Conservation (phyloP, 2,797 vertebrate species). For the Dipus sagitta region DNA sequence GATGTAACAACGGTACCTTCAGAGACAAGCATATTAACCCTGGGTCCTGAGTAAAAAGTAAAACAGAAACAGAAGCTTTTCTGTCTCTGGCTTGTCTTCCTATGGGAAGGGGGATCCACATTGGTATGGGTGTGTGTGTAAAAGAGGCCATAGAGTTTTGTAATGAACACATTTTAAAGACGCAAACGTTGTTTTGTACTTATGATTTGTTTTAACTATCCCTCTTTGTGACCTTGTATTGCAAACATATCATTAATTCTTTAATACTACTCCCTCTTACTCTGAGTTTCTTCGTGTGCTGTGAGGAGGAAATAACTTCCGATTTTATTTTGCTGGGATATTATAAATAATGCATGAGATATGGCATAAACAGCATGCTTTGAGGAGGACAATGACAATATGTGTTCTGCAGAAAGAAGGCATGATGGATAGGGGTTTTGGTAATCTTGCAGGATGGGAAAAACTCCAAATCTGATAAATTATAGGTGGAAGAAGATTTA, state of each 20-base stretch:
- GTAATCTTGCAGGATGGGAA: background rate
- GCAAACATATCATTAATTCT: background rate
- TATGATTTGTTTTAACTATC: constrained; percentile 3
- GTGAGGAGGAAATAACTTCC: constrained; percentile 2
- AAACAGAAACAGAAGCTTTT: background rate
- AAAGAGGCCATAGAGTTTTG: background rate
- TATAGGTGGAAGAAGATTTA: background rate
- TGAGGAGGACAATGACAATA: background rate
- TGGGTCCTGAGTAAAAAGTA: background rate
- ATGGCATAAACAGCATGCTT: background rate
- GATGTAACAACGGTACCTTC: background rate
- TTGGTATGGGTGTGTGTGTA: background rate
- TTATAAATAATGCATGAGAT: constrained; percentile 40
- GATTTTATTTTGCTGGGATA: background rate
- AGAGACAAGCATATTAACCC: background rate
- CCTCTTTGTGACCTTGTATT: background rate
- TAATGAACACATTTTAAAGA: constrained; percentile 20
- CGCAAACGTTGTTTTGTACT: constrained; percentile 12
- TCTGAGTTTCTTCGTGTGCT: background rate
- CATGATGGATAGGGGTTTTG: background rate
- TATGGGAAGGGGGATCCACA: background rate
- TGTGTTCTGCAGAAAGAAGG: background rate
- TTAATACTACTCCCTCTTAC: background rate
- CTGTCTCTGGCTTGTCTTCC: background rate
- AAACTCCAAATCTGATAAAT: background rate